Base-by-base conservation (phyloP, 1,140 invertebrate genomes). In the Lerema accius region DNA sequence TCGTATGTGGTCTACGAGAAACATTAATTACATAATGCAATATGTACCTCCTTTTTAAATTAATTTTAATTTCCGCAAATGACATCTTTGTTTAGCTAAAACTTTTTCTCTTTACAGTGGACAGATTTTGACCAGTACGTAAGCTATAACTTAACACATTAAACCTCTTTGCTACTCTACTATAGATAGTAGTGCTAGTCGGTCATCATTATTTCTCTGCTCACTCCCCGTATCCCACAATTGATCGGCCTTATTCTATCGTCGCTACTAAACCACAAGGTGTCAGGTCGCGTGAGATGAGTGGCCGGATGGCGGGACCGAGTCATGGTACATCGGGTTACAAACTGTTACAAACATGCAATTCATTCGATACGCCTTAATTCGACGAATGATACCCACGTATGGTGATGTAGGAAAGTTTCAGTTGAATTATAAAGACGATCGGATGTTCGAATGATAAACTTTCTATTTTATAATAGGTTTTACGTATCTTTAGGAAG, bases 211-310 rank as follows among this genome's bases (percentile, higher is more conserved):
- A 37, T 3, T 0, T 45, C 42, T 19, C 15, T 17, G 37, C n/a
- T 51, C 35, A 37, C 35, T 39, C 32, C 37, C 49, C 6, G 32
- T 51, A 39, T 51, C 49, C 49, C 35, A 14, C 49, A 40, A 40
- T 40, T 28, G 46, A 32, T 39, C 32, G 35, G 3, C 13, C 32
- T 23, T 35, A n/a, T n/a, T 40, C 26, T 50, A 28, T 0, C 14
- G 46, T 35, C 26, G 17, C 32, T 13, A 50, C 15, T 7, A 51
- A 49, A 51, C 65, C 63, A 69, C 58, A 71, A 73, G 75, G 77
- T 84, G 75, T 85, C 80, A 70, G 73, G 69, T 87, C 69, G 60
- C 77, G 60, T 67, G 75, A 74, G 77, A 84, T 75, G 69, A 62
- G 61, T 69, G 72, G 63, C 76, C 79, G 82, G 82, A 83, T 76